Percentiles rank a stretch among this genome's conserved stretches.
phyloP scores from a whole-genome alignment of 2,113 vertebrate species.

The Anolis carolinensis region DNA sequence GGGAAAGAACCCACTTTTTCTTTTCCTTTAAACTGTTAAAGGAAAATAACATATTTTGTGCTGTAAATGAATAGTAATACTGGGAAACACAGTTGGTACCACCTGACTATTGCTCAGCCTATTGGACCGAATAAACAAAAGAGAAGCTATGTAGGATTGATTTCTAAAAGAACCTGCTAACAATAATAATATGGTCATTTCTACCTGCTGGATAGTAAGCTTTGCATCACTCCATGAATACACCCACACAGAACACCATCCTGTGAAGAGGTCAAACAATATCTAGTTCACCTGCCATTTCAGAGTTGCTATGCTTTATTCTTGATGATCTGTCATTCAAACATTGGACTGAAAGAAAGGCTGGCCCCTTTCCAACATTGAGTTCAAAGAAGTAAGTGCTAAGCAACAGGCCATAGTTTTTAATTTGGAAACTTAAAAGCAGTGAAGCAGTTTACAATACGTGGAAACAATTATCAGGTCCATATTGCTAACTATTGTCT shows the following conservation, averaged over 20 bases:
- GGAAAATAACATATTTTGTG: no score
- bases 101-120: slow-evolving; percentile 5
- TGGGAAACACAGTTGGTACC: background rate
- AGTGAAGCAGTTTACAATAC: no score
- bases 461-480: no score
- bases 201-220: background rate
- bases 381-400: no score
- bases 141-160: background rate
- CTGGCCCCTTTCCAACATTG: background rate
- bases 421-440: no score
- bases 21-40: slow-evolving; percentile 53
- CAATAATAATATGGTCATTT: background rate
- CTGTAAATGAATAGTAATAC: background rate
- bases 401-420: no score
- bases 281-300: background rate
- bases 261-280: background rate
- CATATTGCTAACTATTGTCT: no score
- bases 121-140: background rate
- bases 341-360: background rate
- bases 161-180: background rate
- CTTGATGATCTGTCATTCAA: background rate
- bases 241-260: background rate
- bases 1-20: slow-evolving; percentile 41
- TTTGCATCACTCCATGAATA: background rate
- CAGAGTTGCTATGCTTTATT: background rate